Base-by-base conservation (phyloP, 2,113 vertebrate genomes). In the Corydoras sp. region DNA sequence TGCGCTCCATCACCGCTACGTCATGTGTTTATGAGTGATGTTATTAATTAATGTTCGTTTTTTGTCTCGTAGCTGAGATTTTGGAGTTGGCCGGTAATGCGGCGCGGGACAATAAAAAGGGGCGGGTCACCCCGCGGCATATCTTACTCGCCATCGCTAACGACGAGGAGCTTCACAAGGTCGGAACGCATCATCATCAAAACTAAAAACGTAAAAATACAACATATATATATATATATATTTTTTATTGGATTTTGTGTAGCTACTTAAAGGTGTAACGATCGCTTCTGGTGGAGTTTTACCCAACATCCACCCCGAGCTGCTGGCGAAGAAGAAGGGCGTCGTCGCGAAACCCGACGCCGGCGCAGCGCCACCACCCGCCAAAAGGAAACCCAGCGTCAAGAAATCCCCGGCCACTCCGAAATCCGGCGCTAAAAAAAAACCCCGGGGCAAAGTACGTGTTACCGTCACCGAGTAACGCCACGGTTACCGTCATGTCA, bases 81-180 rank as follows among this genome's bases (percentile, higher is more conserved):
- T 86, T 99, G 82, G 96, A 99, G 88, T 76, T 99, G 88, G 96
- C 97, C 61, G 97, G 97, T 71, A 99, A 99, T 10, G 97, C 97
- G 50, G 97, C 97, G 13, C 89, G 97, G 82, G 97, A 99, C 89
- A 99, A 99, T 83, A 98, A 99, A 88, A 99, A 99, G 82, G 93
- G 95, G 29, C 93, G 96, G 35, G 94, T 99, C 77, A 98, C 95
- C 0, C 97, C 97, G 9, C 88, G 96, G 69, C 97, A 99, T 88
- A 98, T 99, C 85, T 87, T 99, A 69, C 87, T 99, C 81, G 97
- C 97, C 63, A 92, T 99, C 77, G 97, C 96, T 86, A 99, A 99
- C 0, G 96, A 99, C 12, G 95, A 99, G 84, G 97, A 99, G 81
- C 86, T 99, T 63, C 98, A 99, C 86, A 95, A 99, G 94, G 97